Evolutionary conservation across 2,888 invertebrate species (phyloP), one percentile per base, ranked within the genome.

Genomic region (Metopia argyrocephala): DNA sequence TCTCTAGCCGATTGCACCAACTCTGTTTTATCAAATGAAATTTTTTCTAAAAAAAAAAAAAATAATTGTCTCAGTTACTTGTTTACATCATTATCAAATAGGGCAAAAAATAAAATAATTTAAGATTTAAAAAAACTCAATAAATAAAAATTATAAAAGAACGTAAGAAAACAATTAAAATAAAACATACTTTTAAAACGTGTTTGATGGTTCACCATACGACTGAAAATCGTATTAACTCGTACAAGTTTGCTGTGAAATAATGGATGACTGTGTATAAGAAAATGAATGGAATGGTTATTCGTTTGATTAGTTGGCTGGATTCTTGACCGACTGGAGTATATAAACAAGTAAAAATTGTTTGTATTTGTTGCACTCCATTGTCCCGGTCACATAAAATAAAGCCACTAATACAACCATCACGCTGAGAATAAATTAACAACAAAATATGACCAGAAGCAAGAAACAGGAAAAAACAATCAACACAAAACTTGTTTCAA

Each of bases 11-110:
- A 91, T 84, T 93, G 93, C 74, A 91, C 89, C 48, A 87, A 85
- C 48, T 91, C 91, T 52, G 92, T 92, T 84, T 92, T 92, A 85
- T 90, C 90, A 87, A 93, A 93, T 66, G 91, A 90, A 71, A 93
- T 91, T 78, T 92, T 92, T 83, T 91, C 93, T 93, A 89, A 92
- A 92, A 74, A 59, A 61, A 12, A 57, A 79, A 76, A 59, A 83
- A 52, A n/a, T n/a, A n/a, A n/a, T n/a, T n/a, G n/a, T n/a, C n/a
- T n/a, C n/a, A n/a, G n/a, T n/a, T n/a, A n/a, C n/a, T n/a, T n/a
- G n/a, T n/a, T n/a, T n/a, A n/a, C n/a, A n/a, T 12, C 31, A 31
- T 12, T 31, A 31, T 6, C 31, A 31, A 31, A 31, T 12, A 65
- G 28, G n/a, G 20, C 7, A 52, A 31, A 65, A 7, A 31, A 31